These are phyloP conservation scores for Phengaris alcon DNA, from an alignment of 2,888 invertebrate genomes.

Conservation along the genomic window DNA sequence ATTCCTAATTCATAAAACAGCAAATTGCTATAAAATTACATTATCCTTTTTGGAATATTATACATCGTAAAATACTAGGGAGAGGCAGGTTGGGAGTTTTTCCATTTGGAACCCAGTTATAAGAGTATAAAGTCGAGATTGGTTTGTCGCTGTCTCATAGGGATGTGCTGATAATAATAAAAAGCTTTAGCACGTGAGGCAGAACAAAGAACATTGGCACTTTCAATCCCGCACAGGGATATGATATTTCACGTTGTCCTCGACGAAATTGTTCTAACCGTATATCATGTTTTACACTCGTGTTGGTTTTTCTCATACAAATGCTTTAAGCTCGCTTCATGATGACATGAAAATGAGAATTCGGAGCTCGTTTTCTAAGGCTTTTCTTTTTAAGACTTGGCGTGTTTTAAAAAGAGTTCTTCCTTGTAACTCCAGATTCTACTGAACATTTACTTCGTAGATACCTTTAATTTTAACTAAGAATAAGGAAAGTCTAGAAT, in stretches of 20 bases:
- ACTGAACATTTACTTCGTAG: not conserved
- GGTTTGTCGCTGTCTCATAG: constrained; percentile 43
- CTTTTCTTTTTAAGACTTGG: constrained; percentile 1
- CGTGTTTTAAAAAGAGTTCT: not conserved
- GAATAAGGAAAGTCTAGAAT: not conserved
- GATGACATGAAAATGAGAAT: constrained; percentile 18
- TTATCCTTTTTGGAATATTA: constrained; percentile 23
- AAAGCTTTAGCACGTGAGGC: constrained; percentile 68
- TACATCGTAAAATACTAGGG: constrained; percentile 20
- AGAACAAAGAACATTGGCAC: constrained; percentile 60
- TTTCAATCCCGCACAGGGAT: constrained; percentile 46
- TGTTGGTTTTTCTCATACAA: constrained; percentile 23
- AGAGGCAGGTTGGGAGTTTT: not conserved
- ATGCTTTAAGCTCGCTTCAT: constrained; percentile 20
- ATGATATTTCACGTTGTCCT: constrained; percentile 37
- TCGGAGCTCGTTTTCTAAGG: constrained; percentile 17
- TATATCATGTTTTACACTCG: constrained; percentile 33
- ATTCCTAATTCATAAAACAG: constrained; percentile 25
- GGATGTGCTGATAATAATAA: constrained; percentile 61
- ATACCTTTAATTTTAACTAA: not conserved
- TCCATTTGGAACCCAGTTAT: constrained; percentile 42
- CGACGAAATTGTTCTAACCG: constrained; percentile 34
- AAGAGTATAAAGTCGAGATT: constrained; percentile 58
- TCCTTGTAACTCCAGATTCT: not conserved
- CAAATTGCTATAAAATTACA: constrained; percentile 25